A percentile compares a stretch with the other conserved stretches of the same genome.
Conservation (phyloP, 2,797 vertebrate species). For the Picus viridis region DNA sequence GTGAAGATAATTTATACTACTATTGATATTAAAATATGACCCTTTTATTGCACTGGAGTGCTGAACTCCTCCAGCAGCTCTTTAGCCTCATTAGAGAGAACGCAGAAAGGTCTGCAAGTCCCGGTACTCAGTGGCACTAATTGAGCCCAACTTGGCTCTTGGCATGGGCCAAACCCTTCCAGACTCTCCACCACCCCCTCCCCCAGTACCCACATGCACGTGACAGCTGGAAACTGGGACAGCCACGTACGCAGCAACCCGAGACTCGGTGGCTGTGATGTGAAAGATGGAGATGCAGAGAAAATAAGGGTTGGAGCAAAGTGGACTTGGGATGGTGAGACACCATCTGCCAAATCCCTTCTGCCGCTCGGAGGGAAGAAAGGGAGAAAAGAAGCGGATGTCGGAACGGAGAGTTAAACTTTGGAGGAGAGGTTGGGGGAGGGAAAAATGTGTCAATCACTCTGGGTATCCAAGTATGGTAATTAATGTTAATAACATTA, state of each 20-base stretch:
- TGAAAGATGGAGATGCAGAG: neutral
- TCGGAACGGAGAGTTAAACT: neutral
- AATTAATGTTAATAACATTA: slow-evolving; percentile 55
- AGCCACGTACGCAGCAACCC: neutral
- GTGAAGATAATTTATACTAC: neutral
- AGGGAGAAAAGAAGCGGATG: neutral
- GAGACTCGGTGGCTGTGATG: neutral
- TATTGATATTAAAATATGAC: neutral
- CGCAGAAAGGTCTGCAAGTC: neutral
- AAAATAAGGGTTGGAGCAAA: neutral
- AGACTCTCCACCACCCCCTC: neutral
- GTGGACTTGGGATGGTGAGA: neutral
- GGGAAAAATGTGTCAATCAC: neutral
- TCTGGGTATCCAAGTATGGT: neutral
- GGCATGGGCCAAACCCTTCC: neutral
- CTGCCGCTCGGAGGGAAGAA: neutral
- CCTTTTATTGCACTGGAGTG: neutral
- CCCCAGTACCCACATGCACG: accelerated
- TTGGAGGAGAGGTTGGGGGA: neutral
- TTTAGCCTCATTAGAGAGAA: neutral
- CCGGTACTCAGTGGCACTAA: neutral
- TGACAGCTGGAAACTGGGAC: neutral
- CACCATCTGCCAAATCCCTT: neutral
- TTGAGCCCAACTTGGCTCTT: neutral
- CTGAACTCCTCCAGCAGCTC: neutral